Percentiles rank a stretch among this genome's conserved stretches.
phyloP scores from a whole-genome alignment of 1,140 invertebrate species.

The Halesus radiatus region DNA sequence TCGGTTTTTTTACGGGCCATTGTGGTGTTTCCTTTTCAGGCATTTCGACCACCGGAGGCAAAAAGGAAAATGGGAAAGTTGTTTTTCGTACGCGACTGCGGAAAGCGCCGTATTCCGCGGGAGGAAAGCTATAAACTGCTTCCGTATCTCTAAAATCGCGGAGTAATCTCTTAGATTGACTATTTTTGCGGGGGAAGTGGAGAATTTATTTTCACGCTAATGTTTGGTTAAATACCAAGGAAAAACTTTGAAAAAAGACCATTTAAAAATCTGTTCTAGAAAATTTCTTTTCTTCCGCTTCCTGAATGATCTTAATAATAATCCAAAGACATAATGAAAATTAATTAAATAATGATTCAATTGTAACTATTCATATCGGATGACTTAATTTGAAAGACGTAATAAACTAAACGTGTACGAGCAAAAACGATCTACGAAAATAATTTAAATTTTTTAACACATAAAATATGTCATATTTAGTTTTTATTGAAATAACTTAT shows the following conservation, averaged over 20 bases:
- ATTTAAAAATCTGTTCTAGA: too few relatives aligned
- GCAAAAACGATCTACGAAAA: too few relatives aligned
- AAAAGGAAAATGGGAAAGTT: conserved; percentile 18
- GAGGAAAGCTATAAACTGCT: conserved; percentile 35
- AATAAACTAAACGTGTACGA: too few relatives aligned
- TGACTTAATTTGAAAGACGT: too few relatives aligned
- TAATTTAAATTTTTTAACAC: too few relatives aligned
- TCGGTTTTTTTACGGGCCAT: conserved; percentile 43
- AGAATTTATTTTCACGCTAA: not conserved
- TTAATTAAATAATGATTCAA: too few relatives aligned
- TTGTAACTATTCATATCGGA: too few relatives aligned
- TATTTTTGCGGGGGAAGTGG: not conserved
- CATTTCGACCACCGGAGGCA: conserved; percentile 15
- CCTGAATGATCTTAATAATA: too few relatives aligned
- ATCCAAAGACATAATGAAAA: too few relatives aligned
- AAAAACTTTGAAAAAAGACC: not conserved
- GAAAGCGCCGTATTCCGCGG: not conserved
- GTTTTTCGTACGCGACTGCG: conserved; percentile 8
- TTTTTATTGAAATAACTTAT: too few relatives aligned
- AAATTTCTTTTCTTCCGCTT: too few relatives aligned
- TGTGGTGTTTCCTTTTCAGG: conserved; percentile 46
- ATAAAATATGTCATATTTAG: too few relatives aligned
- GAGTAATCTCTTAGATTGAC: conserved; percentile 33
- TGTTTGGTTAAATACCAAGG: not conserved
- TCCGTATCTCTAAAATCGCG: conserved; percentile 20